Conservation (phyloP, 2,113 vertebrate genomes). For the Heliornis fulica region DNA sequence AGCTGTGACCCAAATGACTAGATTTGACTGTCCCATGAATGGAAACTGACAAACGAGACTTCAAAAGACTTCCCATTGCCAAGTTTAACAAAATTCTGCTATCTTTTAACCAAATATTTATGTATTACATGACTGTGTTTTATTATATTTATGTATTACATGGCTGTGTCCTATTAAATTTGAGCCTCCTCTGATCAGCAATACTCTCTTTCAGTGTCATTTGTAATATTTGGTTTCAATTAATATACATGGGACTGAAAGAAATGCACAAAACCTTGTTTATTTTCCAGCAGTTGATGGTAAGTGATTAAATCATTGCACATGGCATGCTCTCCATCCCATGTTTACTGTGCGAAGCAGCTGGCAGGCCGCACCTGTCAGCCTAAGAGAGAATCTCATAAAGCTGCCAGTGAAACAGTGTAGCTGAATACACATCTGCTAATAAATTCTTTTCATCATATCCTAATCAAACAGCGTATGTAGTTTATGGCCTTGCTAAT, state of each 20-base stretch:
- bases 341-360: slow-evolving; percentile 67
- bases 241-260: slow-evolving; percentile 44
- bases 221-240: slow-evolving; percentile 63
- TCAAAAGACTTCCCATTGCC: slow-evolving; percentile 62
- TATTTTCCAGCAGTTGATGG: slow-evolving; percentile 51
- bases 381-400: slow-evolving; percentile 66
- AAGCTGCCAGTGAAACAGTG: slow-evolving; percentile 69
- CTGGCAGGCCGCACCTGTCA: slow-evolving; percentile 66
- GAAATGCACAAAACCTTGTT: slow-evolving; percentile 22
- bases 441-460: slow-evolving; percentile 79
- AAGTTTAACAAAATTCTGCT: slow-evolving; percentile 66
- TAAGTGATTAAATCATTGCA: slow-evolving; percentile 65
- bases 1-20: slow-evolving; percentile 58
- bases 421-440: slow-evolving; percentile 67
- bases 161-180: slow-evolving; percentile 62
- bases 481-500: slow-evolving; percentile 52
- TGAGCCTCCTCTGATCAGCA: slow-evolving; percentile 39
- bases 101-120: slow-evolving; percentile 72
- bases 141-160: slow-evolving; percentile 70
- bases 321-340: background rate
- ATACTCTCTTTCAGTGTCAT: slow-evolving; percentile 31
- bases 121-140: slow-evolving; percentile 63
- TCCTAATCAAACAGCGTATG: slow-evolving; percentile 72
- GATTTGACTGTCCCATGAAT: slow-evolving; percentile 54
- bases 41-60: slow-evolving; percentile 61